A percentile compares a stretch with the other conserved stretches of the same genome.
phyloP scores from a whole-genome alignment of 2,888 invertebrate genomes.

The Acanthosoma haemorrhoidale region DNA sequence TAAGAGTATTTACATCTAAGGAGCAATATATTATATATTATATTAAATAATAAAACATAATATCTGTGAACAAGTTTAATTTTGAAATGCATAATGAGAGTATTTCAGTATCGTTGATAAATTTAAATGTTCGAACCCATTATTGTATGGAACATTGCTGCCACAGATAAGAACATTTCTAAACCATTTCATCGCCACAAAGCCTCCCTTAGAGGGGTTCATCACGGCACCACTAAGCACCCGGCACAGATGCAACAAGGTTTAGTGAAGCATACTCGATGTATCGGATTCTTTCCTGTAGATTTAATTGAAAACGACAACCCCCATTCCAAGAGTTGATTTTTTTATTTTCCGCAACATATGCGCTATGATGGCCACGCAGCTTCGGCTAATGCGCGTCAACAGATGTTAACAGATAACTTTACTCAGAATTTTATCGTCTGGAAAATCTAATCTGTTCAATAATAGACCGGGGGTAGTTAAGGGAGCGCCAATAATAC shows the following conservation, averaged over 20 bases:
- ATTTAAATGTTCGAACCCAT: no score
- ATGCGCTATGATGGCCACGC: not conserved
- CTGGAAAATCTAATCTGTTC: conserved; percentile 7
- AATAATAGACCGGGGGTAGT: not conserved
- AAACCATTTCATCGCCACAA: not conserved
- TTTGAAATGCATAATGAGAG: no score
- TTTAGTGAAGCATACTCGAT: not conserved
- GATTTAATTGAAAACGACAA: conserved; percentile 3
- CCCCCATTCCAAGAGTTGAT: not conserved
- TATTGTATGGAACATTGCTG: no score
- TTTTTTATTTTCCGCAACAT: not conserved
- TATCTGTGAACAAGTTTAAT: no score
- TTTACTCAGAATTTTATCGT: conserved; percentile 7
- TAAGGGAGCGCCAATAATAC: not conserved
- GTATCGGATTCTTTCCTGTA: not conserved
- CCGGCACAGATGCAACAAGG: not conserved
- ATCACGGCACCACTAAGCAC: not conserved
- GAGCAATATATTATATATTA: no score
- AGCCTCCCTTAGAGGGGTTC: not conserved
- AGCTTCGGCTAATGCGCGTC: no score
- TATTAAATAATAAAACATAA: no score
- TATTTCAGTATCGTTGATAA: no score
- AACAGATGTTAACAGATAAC: conserved; percentile 7
- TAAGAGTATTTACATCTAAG: no score
- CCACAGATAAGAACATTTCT: not conserved